A percentile compares a stretch with the other conserved stretches of the same genome.
phyloP scores from a whole-genome alignment of 2,888 invertebrate species.

The Corythucha ciliata region DNA sequence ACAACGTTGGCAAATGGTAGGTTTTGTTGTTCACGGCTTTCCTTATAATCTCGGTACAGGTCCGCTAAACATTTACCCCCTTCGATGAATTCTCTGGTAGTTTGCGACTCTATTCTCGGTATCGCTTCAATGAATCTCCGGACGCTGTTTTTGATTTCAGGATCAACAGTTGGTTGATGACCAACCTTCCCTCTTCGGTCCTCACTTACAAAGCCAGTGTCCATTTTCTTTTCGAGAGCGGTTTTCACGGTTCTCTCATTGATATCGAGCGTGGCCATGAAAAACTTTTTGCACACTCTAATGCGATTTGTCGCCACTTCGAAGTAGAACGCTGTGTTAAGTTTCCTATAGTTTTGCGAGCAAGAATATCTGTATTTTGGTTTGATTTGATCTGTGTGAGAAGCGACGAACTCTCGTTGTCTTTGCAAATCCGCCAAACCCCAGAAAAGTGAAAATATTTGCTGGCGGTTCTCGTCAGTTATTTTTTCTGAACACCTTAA shows the following conservation, averaged over 20 bases:
- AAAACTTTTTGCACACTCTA: constrained; percentile 6
- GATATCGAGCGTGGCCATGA: constrained; percentile 6
- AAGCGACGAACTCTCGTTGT: too few relatives aligned
- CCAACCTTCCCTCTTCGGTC: constrained; percentile 36
- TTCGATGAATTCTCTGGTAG: constrained; percentile 36
- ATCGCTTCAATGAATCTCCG: constrained; percentile 35
- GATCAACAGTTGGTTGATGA: constrained; percentile 32
- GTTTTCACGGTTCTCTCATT: constrained; percentile 31
- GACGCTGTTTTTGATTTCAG: constrained; percentile 31
- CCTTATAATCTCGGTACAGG: constrained; percentile 10
- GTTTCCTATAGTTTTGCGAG: too few relatives aligned
- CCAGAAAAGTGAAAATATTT: too few relatives aligned
- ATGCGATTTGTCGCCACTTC: not conserved
- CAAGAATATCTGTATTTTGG: too few relatives aligned
- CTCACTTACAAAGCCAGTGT: constrained; percentile 29
- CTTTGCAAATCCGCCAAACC: too few relatives aligned
- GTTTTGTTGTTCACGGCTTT: not conserved
- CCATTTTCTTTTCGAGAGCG: too few relatives aligned
- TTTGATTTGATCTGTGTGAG: too few relatives aligned
- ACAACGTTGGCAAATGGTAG: constrained; percentile 16
- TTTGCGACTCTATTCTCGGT: constrained; percentile 34
- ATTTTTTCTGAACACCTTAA: too few relatives aligned
- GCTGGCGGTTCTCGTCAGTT: too few relatives aligned
- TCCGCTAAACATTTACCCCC: constrained; percentile 33
- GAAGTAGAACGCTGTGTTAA: too few relatives aligned